phyloP scores from a whole-genome alignment of 2,888 invertebrate genomes.

The Drosophila mulleri region DNA sequence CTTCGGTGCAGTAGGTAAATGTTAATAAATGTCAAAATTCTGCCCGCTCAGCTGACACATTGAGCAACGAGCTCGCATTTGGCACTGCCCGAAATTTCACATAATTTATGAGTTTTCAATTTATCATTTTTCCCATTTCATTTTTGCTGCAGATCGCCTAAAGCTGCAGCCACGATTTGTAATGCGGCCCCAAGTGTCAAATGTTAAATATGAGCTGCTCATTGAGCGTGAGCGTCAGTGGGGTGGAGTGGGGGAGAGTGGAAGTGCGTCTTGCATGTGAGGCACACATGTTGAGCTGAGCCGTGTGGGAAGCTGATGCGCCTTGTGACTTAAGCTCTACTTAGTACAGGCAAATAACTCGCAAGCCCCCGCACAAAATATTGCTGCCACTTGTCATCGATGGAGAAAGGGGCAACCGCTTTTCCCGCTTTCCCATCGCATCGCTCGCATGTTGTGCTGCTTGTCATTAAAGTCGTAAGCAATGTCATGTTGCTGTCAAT shows the following conservation, averaged over 20 bases:
- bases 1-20: slow-evolving; percentile 43
- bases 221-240: slow-evolving; percentile 22
- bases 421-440: not conserved
- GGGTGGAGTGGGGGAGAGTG: not conserved
- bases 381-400: slow-evolving; percentile 67
- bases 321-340: slow-evolving; percentile 32
- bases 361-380: slow-evolving; percentile 54
- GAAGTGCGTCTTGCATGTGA: slow-evolving; percentile 53
- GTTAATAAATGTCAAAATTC: slow-evolving; percentile 76
- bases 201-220: slow-evolving; percentile 61
- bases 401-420: slow-evolving; percentile 25
- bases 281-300: slow-evolving; percentile 64
- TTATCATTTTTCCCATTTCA: slow-evolving; percentile 49
- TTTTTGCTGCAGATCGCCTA: slow-evolving; percentile 18
- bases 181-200: slow-evolving; percentile 49
- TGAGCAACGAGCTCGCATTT: slow-evolving; percentile 61
- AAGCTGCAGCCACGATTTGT: slow-evolving; percentile 24
- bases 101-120: slow-evolving; percentile 77
- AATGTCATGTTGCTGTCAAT: slow-evolving; percentile 81
- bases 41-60: slow-evolving; percentile 66
- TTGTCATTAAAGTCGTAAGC: slow-evolving; percentile 77
- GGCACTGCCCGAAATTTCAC: too few species aligned
- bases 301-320: slow-evolving; percentile 47
- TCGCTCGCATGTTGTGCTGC: slow-evolving; percentile 54
- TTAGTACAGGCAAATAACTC: slow-evolving; percentile 35